Evolutionary conservation across 2,113 vertebrate species (phyloP).

Genomic region (Aptenodytes forsteri): DNA sequence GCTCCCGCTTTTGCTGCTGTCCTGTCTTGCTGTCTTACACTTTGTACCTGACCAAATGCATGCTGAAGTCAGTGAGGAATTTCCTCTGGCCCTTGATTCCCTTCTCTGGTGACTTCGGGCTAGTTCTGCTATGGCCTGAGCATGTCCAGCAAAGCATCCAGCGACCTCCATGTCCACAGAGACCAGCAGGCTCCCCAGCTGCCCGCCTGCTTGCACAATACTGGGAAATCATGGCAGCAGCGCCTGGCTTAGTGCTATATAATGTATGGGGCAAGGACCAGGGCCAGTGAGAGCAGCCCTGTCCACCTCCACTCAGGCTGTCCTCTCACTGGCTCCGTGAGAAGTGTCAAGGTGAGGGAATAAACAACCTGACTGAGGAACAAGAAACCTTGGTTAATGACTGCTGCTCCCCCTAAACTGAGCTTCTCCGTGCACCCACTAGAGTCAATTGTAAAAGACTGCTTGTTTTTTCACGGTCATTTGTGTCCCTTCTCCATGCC

Average conservation of each 20-base stretch:
- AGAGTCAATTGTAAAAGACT: not conserved
- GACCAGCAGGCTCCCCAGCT: not conserved
- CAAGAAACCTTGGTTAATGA: not conserved
- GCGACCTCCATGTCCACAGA: not conserved
- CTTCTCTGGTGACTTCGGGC: not conserved
- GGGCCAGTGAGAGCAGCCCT: not conserved
- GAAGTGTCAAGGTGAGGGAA: not conserved
- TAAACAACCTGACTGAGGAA: not conserved
- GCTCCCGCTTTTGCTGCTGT: not conserved
- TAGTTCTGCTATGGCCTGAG: not conserved
- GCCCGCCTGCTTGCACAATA: fast-evolving
- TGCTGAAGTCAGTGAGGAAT: not conserved
- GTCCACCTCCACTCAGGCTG: not conserved
- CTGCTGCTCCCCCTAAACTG: not conserved
- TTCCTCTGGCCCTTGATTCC: not conserved
- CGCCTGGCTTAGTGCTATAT: not conserved
- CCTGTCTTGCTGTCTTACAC: not conserved
- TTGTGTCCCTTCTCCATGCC: not conserved
- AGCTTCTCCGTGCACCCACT: not conserved
- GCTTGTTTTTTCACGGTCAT: not conserved
- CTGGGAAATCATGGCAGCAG: not conserved
- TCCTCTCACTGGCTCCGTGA: not conserved
- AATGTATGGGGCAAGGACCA: not conserved
- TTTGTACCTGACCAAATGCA: not conserved
- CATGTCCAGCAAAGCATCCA: not conserved